These are phyloP conservation scores for Pandemis heparana DNA, from an alignment of 2,888 invertebrate species.

Conservation along the genomic window DNA sequence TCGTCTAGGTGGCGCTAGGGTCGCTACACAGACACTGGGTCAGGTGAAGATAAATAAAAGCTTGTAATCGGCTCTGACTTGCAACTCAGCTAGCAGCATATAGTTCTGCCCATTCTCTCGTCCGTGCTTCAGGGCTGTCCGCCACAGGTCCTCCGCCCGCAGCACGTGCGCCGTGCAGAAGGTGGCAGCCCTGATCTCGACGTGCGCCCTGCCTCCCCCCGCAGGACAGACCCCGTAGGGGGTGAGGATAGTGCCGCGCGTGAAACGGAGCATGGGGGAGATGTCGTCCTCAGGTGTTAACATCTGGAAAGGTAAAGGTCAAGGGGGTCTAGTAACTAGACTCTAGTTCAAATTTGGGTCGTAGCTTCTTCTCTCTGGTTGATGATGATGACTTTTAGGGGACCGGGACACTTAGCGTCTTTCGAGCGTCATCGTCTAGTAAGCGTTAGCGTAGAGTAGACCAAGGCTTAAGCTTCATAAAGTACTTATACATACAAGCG, in stretches of 20 bases:
- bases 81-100: slow-evolving; percentile 57
- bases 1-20: too few relatives aligned
- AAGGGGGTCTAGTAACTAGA: too few relatives aligned
- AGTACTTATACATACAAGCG: too few relatives aligned
- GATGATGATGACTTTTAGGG: too few relatives aligned
- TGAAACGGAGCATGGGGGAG: slow-evolving; percentile 71
- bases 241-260: slow-evolving; percentile 67
- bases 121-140: slow-evolving; percentile 60
- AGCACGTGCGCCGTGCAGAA: slow-evolving; percentile 75
- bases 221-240: slow-evolving; percentile 60
- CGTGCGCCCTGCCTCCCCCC: slow-evolving; percentile 61
- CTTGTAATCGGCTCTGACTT: slow-evolving; percentile 51
- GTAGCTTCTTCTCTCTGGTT: too few relatives aligned
- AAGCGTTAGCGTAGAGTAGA: too few relatives aligned
- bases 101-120: slow-evolving; percentile 53
- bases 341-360: too few relatives aligned
- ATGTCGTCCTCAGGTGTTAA: slow-evolving; percentile 75
- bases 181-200: slow-evolving; percentile 70
- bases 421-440: too few relatives aligned
- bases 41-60: too few relatives aligned
- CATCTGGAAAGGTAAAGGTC: slow-evolving; percentile 56
- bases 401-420: too few relatives aligned
- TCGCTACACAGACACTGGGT: too few relatives aligned
- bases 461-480: too few relatives aligned
- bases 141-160: slow-evolving; percentile 62